Base-by-base conservation (phyloP, 2,797 vertebrate species). In the Coluber constrictor region DNA sequence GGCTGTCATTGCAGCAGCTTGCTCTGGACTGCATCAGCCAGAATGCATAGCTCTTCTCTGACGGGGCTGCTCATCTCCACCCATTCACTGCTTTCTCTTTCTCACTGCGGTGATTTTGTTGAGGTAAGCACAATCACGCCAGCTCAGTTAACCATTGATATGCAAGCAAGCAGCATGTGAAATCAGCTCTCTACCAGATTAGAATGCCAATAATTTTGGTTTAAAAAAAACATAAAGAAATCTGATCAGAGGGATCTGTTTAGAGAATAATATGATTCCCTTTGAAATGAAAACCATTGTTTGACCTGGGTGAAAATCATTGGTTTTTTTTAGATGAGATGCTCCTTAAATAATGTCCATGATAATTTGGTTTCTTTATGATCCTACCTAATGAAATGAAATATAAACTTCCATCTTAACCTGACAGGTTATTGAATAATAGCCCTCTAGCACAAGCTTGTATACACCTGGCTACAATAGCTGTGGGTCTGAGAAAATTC, bases 21-120 rank as follows among this genome's bases (percentile, higher is more conserved):
- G 93, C 95, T 94, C 94, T 90, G 96, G 43, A 47, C 74, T 83
- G 37, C 74, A 83, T 10, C 55, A 88, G 55, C 87, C 86, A 20
- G 54, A 87, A 74, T 37, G 70, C 32, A 37, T 74, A 74, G 70
- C 70, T 89, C 70, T 89, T n/a, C 37, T 91, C 86, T 90, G 89
- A 83, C 15, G 87, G 94, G 74, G 95, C 96, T 97, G 96, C 93
- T 96, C 96, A 96, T 97, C 96, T 96, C 97, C 96, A 97, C 96
- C 96, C 96, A 96, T 96, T 97, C 96, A 97, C 95, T 97, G 96
- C 97, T 97, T 97, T 91, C 93, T 95, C 93, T 95, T 60, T 66
- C 93, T 96, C 95, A 95, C 96, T 97, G 97, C 96, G 94, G 59
- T 96, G 96, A 95, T 96, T 97, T 97, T 97, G 96, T 97, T 96